Base-by-base conservation (phyloP, 2,797 vertebrate genomes). In the Oophaga sylvatica region DNA sequence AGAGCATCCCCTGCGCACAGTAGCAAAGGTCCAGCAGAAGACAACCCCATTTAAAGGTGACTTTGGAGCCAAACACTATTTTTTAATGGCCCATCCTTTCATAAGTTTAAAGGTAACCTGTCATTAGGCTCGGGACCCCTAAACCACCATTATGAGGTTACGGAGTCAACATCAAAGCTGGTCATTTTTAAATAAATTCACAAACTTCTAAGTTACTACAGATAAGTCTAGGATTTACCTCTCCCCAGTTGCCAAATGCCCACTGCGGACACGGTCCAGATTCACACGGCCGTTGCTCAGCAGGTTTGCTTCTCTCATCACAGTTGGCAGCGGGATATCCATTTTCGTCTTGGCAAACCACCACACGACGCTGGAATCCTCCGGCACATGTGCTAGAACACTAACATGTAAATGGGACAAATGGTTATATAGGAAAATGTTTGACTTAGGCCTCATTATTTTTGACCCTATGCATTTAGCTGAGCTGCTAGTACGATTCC, bases 341-440 rank as follows among this genome's bases (percentile, higher is more conserved):
- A 0, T 99, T 98, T 91, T 99, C 97, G 90, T 99, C 97, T 94
- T 99, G 98, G 93, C 98, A 99, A 65, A 99, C 98, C 67, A 99
- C 98, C 0, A 97, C 98, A 0, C 98, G 97, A 56, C 98, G 95
- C 94, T 99, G 98, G 94, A 97, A 98, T n/a, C 98, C 98, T 53
- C 97, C 98, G 0, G 97, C 97, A 91, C 98, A 99, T 0, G 97
- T 99, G 91, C 98, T 99, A 70, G 98, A 99, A 93, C 98, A 99
- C 98, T 99, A 93, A 65, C 92, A 93, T 92, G 92, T 91, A 86
- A 22, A 85, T 87, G 20, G n/a, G 48, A 48, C 2, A 63, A 22
- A 45, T 15, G 1, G 16, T 57, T 56, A 35, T 15, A n/a, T 57
- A 22, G 35, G 70, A 48, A 71, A 45, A 48, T 10, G 19, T 10